Percentiles rank a stretch among this genome's conserved stretches.
phyloP scores from a whole-genome alignment of 2,888 invertebrate species.

The Trachelus stipa region DNA sequence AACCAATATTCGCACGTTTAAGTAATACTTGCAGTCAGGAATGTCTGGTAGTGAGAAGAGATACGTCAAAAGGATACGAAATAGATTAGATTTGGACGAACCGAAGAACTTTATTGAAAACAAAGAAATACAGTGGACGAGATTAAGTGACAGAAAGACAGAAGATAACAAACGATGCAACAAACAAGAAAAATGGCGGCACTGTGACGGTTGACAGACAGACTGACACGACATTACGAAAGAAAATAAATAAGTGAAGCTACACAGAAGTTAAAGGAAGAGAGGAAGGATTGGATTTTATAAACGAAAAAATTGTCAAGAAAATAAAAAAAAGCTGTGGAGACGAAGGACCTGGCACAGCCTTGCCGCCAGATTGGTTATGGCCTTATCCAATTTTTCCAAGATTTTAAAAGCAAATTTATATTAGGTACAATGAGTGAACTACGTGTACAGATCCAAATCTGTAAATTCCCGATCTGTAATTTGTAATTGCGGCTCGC shows the following conservation, averaged over 20 bases:
- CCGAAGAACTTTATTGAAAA: slow-evolving; percentile 50
- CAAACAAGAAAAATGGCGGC: slow-evolving; percentile 27
- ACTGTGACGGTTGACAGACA: slow-evolving; percentile 2
- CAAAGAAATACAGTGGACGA: slow-evolving; percentile 24
- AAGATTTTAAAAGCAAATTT: slow-evolving; percentile 63
- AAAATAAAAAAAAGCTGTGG: slow-evolving; percentile 38
- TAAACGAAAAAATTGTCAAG: slow-evolving; percentile 24
- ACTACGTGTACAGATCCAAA: slow-evolving; percentile 60
- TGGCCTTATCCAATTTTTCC: slow-evolving; percentile 67
- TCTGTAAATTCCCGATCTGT: slow-evolving; percentile 60
- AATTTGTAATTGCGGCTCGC: slow-evolving; percentile 57
- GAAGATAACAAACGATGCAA: slow-evolving; percentile 15
- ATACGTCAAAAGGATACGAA: background rate
- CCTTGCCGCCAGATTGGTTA: slow-evolving; percentile 65
- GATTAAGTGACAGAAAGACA: slow-evolving; percentile 19
- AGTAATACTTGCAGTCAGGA: background rate
- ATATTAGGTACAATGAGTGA: slow-evolving; percentile 63
- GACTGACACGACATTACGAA: slow-evolving; percentile 17
- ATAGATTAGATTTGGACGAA: background rate
- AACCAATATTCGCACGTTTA: slow-evolving; percentile 35
- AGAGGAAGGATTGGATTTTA: slow-evolving; percentile 15
- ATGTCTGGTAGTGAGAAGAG: slow-evolving; percentile 1
- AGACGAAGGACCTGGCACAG: slow-evolving; percentile 57
- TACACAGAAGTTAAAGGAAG: slow-evolving; percentile 18
- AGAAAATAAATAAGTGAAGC: slow-evolving; percentile 41